Percentiles rank a stretch among this genome's conserved stretches.
Conservation (phyloP, 1,140 invertebrate species). For the Babylonia areolata region DNA sequence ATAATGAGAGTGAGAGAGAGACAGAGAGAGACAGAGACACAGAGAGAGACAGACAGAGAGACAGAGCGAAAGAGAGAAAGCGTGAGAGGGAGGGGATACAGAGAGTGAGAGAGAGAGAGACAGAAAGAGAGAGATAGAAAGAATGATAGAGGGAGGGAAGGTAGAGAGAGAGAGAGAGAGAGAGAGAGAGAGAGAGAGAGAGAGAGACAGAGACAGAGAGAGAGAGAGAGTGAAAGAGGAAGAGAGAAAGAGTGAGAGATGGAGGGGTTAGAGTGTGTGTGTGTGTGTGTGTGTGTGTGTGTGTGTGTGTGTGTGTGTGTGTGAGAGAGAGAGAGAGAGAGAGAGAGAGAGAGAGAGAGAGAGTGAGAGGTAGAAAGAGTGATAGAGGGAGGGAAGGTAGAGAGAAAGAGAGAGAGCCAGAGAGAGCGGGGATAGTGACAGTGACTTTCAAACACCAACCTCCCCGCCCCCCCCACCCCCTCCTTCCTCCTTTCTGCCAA, state of each 20-base stretch:
- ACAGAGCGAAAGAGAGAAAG: neutral
- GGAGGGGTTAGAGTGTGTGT: too few species aligned
- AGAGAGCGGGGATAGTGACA: neutral
- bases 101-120: neutral
- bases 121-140: neutral
- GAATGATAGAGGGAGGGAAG: too few species aligned
- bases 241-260: neutral
- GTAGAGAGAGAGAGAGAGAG: slow-evolving; percentile 9
- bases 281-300: too few species aligned
- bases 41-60: neutral
- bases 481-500: too few species aligned
- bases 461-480: too few species aligned
- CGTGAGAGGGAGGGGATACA: neutral
- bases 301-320: too few species aligned
- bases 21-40: neutral
- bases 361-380: neutral
- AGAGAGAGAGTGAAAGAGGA: slow-evolving; percentile 14
- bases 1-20: neutral
- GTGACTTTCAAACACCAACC: too few species aligned
- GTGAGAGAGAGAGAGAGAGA: neutral
- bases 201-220: slow-evolving; percentile 20
- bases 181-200: slow-evolving; percentile 25
- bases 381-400: neutral
- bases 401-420: neutral
- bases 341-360: slow-evolving; percentile 1